Evolutionary conservation across 2,888 invertebrate genomes (phyloP).

Genomic region (Tiphia femorata): DNA sequence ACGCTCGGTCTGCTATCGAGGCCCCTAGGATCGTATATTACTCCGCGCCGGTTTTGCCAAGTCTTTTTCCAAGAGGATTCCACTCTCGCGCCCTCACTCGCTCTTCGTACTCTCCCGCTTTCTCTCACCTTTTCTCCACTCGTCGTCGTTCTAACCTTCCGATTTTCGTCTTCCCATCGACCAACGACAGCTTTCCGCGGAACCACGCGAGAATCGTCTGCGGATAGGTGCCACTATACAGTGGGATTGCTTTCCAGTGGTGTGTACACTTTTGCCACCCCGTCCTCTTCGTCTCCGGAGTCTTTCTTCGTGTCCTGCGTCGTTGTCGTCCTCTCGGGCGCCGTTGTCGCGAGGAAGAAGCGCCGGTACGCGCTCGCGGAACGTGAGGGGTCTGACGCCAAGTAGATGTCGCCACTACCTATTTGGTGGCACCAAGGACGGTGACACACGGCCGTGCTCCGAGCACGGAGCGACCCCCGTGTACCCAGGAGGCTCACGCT

Average conservation of each 20-base stretch:
- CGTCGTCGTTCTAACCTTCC: too few species aligned
- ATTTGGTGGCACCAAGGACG: conserved; percentile 45
- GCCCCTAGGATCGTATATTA: conserved; percentile 47
- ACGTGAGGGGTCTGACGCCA: conserved; percentile 63
- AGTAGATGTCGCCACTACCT: conserved; percentile 57
- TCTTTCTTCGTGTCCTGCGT: too few species aligned
- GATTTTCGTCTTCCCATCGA: too few species aligned
- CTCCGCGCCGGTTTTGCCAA: conserved; percentile 36
- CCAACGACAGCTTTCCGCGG: too few species aligned
- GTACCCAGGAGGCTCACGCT: too few species aligned
- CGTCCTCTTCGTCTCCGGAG: conserved; percentile 40
- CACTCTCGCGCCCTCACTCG: not conserved
- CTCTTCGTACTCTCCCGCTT: conserved; percentile 7
- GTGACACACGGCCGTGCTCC: not conserved
- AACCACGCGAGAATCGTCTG: too few species aligned
- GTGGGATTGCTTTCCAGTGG: not conserved
- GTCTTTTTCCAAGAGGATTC: conserved; percentile 24
- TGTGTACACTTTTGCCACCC: conserved; percentile 15
- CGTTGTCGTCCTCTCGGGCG: conserved; percentile 12
- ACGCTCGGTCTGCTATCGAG: conserved; percentile 45
- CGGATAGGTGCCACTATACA: too few species aligned
- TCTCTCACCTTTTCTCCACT: conserved; percentile 35
- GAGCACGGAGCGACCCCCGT: too few species aligned
- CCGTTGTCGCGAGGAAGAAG: conserved; percentile 1
- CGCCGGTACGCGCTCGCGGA: conserved; percentile 37